Evolutionary conservation across 2,797 vertebrate species (phyloP).

Genomic region (Manis javanica): DNA sequence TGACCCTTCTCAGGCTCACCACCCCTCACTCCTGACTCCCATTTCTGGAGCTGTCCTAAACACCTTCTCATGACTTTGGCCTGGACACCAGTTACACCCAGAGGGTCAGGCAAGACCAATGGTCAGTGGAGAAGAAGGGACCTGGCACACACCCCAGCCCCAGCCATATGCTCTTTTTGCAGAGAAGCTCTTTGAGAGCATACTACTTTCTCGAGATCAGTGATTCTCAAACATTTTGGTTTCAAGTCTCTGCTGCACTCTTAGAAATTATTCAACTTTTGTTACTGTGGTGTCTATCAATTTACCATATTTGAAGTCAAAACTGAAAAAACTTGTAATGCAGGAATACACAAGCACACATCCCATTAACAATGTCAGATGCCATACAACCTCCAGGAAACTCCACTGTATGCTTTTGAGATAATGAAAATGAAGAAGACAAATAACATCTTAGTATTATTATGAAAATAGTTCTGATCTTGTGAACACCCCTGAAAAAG

Average conservation of each 20-base stretch:
- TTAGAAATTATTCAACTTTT: background rate
- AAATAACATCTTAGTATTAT: slow-evolving; percentile 10
- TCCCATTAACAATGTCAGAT: slow-evolving; percentile 41
- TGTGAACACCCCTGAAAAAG: background rate
- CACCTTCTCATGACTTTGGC: background rate
- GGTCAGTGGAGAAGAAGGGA: background rate
- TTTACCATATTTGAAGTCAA: slow-evolving; percentile 51
- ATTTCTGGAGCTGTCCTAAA: background rate
- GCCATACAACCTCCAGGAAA: slow-evolving; percentile 48
- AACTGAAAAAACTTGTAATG: slow-evolving; percentile 14
- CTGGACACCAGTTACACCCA: background rate
- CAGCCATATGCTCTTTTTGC: background rate
- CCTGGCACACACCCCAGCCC: background rate
- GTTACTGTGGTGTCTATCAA: slow-evolving; percentile 13
- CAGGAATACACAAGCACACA: slow-evolving; percentile 38
- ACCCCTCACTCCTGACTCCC: background rate
- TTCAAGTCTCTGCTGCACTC: background rate
- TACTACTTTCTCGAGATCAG: background rate
- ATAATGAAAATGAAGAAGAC: slow-evolving; percentile 3
- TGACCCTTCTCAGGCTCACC: background rate
- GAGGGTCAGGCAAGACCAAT: background rate
- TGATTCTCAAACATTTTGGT: background rate
- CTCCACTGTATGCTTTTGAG: background rate
- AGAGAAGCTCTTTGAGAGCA: background rate
- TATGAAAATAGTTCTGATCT: background rate